Evolutionary conservation across 2,888 invertebrate genomes (phyloP), one percentile per base, ranked within the genome.

Genomic region (Papilio gigon): DNA sequence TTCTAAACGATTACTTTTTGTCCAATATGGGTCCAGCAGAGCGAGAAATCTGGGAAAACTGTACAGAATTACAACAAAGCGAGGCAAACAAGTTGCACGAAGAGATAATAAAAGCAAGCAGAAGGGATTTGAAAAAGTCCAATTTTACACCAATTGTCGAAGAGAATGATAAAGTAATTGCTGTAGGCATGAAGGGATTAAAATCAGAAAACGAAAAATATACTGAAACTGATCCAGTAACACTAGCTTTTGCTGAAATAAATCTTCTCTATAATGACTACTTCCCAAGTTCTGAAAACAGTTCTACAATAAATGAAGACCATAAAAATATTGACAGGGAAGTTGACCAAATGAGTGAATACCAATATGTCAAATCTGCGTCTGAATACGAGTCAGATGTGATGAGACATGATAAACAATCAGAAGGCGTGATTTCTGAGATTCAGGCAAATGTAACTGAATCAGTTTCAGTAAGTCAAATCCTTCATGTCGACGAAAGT

Each of bases 391-490:
- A 73, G 78, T 77, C 90, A 92, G 92, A 93, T 89, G 92, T 92
- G 92, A 92, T 87, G 78, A 90, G 90, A 92, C 88, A 86, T 78
- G 78, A 79, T 74, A 78, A 76, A 71, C 71, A 80, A 79, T 74
- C 80, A 79, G 89, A 89, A 87, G 89, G 88, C 80, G 80, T 78
- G 92, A 92, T 91, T 92, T 92, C 92, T 89, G 90, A 90, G 89
- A 88, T 92, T 92, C 92, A 92, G 92, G 75, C 84, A 83, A 86
- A 83, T 84, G 87, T 82, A 84, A 88, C 91, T 92, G 92, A 92
- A 91, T 92, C 88, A 80, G 80, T 84, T 86, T 90, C 90, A 91
- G 92, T 77, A 92, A 92, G 91, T 92, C 91, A 83, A 77, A 76
- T 78, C 89, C 90, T 91, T 90, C 88, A 77, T 71, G 73, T 74